Base-by-base conservation (phyloP, 2,113 vertebrate genomes). In the Eublepharis macularius region DNA sequence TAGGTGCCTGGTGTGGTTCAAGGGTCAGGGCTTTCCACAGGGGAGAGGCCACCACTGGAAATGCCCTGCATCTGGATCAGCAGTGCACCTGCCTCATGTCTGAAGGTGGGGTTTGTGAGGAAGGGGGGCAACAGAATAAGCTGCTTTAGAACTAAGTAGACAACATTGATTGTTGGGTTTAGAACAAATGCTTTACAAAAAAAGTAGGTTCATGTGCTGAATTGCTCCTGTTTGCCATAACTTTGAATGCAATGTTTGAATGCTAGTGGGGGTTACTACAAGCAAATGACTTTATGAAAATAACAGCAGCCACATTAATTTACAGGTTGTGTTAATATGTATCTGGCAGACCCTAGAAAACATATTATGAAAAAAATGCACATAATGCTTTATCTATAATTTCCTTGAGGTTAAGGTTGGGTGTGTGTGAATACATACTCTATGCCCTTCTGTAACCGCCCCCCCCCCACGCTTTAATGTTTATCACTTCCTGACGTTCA, bases 311-410 rank as follows among this genome's bases (percentile, higher is more conserved):
- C 32, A 60, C 29, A 6, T 21, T 83, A 26, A 12, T 84, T 63
- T 88, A 63, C 60, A 14, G 12, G 80, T 81, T 49, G 47, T 73
- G 82, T 86, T 79, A 84, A 83, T 36, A 80, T n/a, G 26, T 2
- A 1, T 69, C 80, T 81, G 51, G 41, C 49, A 60, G 43, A 36
- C 66, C n/a, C 21, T 29, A 47, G 13, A 81, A 84, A 73, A 0
- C 0, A 29, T 81, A 5, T 66, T n/a, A 41, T 29, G n/a, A 24
- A 36, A 70, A 0, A 69, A 57, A 3, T 54, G 29, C 29, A 81
- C 81, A 49, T 13, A 14, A 47, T 47, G 32, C 57, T 57, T 39
- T 80, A 70, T 60, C 10, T 69, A 1, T 6, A 45, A 17, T 89
- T 92, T 87, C 49, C 0, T 0, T n/a, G n/a, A 80, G 32, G 19